phyloP scores from a whole-genome alignment of 2,113 vertebrate species.

The Kryptolebias marmoratus region DNA sequence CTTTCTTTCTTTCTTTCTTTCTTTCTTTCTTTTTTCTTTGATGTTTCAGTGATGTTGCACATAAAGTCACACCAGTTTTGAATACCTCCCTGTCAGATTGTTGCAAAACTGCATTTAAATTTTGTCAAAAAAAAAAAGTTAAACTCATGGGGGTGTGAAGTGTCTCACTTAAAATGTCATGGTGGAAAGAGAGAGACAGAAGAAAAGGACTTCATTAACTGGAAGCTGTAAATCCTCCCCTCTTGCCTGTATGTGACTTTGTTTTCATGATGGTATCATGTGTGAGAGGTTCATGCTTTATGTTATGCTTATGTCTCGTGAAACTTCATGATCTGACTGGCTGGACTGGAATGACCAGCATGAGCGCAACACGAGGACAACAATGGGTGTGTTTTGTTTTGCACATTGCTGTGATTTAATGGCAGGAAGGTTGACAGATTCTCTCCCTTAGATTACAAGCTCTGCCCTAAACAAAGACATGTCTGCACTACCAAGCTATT shows the following conservation, averaged over 20 bases:
- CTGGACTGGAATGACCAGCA: conserved; percentile 40
- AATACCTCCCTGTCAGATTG: no score
- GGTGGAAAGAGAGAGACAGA: background rate
- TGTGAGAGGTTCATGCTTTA: background rate
- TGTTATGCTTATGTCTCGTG: background rate
- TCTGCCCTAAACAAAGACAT: background rate
- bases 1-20: no score
- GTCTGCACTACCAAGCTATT: background rate
- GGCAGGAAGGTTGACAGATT: background rate
- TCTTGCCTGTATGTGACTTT: background rate
- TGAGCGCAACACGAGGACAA: conserved; percentile 21
- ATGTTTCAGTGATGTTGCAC: no score
- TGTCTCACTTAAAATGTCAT: background rate
- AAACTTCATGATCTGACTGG: conserved; percentile 20
- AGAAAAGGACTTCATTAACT: background rate
- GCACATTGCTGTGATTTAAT: background rate
- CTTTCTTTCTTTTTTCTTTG: no score
- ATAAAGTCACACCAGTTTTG: no score
- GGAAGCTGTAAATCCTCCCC: background rate
- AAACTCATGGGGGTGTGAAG: no score
- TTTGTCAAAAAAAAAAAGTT: no score
- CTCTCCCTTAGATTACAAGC: background rate
- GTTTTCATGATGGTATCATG: background rate
- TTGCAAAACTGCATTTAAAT: no score
- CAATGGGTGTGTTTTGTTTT: conserved; percentile 20